phyloP scores from a whole-genome alignment of 2,113 vertebrate genomes.

The Actenoides hombroni region DNA sequence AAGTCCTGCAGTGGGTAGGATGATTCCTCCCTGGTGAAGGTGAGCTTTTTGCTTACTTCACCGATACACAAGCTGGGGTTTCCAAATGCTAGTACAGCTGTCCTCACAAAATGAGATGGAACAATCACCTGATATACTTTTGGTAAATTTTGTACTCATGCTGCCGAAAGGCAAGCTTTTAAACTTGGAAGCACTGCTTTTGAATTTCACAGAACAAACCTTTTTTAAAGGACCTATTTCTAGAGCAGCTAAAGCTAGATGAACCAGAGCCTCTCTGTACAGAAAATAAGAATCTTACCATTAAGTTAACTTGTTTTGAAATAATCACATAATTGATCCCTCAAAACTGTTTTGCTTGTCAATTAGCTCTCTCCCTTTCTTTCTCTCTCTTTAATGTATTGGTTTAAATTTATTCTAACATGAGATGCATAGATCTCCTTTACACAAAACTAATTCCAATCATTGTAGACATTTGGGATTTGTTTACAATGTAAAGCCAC shows the following conservation, averaged over 20 bases:
- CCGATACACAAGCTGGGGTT: not conserved
- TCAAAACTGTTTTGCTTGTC: constrained; percentile 13
- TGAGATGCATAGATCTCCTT: constrained; percentile 48
- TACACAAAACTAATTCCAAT: constrained; percentile 49
- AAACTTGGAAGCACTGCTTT: constrained; percentile 9
- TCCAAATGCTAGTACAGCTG: constrained; percentile 34
- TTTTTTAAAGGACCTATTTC: not conserved
- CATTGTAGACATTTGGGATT: constrained; percentile 68
- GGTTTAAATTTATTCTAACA: constrained; percentile 53
- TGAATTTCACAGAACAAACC: not conserved
- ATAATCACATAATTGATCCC: constrained; percentile 10
- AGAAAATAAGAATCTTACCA: constrained; percentile 47
- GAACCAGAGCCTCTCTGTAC: constrained; percentile 53
- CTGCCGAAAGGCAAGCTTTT: constrained; percentile 8
- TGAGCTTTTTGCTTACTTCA: constrained; percentile 8
- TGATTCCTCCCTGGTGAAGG: constrained; percentile 46
- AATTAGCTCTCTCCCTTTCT: constrained; percentile 25
- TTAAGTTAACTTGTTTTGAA: constrained; percentile 53
- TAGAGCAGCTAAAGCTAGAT: constrained; percentile 39
- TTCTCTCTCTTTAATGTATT: constrained; percentile 41
- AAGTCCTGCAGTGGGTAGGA: constrained; percentile 36
- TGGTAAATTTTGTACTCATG: not conserved
- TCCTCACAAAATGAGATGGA: constrained; percentile 21
- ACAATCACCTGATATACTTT: not conserved
- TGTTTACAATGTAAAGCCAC: constrained; percentile 73